These are phyloP conservation scores for Xenops minutus DNA, from an alignment of 2,797 vertebrate species.

Conservation along the genomic window DNA sequence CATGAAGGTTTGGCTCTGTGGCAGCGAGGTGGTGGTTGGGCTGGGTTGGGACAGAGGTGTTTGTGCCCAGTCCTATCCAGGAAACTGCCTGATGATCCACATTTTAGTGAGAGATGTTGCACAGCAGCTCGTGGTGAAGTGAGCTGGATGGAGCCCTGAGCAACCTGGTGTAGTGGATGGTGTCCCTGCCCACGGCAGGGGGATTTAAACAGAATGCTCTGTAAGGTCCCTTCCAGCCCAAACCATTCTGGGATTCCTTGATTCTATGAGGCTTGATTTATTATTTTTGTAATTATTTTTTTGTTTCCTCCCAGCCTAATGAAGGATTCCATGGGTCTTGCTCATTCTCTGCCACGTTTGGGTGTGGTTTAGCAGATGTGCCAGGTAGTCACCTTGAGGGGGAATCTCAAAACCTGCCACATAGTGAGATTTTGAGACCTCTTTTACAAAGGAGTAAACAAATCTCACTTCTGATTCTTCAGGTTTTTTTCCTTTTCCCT, in stretches of 20 bases:
- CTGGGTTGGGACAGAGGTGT: background rate
- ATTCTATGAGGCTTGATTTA: background rate
- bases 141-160: background rate
- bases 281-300: background rate
- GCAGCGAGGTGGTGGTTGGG: background rate
- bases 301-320: background rate
- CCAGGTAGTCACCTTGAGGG: background rate
- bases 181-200: background rate
- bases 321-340: background rate
- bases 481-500: background rate
- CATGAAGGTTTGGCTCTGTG: background rate
- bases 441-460: background rate
- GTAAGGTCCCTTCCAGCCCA: background rate
- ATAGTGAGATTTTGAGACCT: background rate
- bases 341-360: background rate
- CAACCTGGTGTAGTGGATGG: rapidly evolving
- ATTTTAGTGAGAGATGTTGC: background rate
- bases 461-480: background rate
- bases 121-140: background rate
- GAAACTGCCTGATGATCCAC: background rate
- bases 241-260: background rate
- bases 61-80: background rate
- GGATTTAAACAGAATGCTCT: background rate
- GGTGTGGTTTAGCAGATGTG: background rate
- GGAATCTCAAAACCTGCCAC: background rate